Evolutionary conservation across 2,888 invertebrate species (phyloP).

Genomic region (Autographa pulchrina): DNA sequence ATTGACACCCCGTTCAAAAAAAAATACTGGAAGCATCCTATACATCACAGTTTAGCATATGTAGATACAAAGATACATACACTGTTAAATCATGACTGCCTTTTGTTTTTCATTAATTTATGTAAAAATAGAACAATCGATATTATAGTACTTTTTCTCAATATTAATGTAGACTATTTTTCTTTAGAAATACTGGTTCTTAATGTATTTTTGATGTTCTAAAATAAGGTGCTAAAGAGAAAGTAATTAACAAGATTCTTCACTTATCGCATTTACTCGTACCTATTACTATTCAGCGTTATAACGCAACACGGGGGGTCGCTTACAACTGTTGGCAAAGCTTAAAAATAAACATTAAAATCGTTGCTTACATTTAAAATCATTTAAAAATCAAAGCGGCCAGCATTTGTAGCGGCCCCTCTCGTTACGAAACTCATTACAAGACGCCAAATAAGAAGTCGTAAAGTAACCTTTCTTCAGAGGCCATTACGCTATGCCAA

Average conservation of each 20-base stretch:
- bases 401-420: constrained; percentile 71
- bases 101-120: neutral
- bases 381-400: constrained; percentile 75
- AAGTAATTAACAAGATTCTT: constrained; percentile 26
- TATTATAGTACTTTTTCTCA: neutral
- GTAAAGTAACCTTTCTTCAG: constrained; percentile 84
- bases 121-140: constrained; percentile 3
- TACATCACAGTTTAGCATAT: no score
- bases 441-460: constrained; percentile 84
- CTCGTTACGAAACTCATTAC: constrained; percentile 86
- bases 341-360: constrained; percentile 51
- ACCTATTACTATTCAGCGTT: constrained; percentile 40
- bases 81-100: no score
- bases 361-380: constrained; percentile 63
- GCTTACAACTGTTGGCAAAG: constrained; percentile 41
- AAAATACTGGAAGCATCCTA: no score
- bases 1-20: no score
- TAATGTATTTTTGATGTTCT: neutral
- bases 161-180: neutral
- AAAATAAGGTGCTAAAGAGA: constrained; percentile 6
- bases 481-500: constrained; percentile 85
- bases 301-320: constrained; percentile 35
- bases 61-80: no score
- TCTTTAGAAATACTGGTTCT: neutral
- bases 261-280: constrained; percentile 27